A percentile compares a stretch with the other conserved stretches of the same genome.
These are phyloP conservation scores for Podotricha telesiphe DNA, from an alignment of 2,888 invertebrate genomes.

Conservation along the genomic window DNA sequence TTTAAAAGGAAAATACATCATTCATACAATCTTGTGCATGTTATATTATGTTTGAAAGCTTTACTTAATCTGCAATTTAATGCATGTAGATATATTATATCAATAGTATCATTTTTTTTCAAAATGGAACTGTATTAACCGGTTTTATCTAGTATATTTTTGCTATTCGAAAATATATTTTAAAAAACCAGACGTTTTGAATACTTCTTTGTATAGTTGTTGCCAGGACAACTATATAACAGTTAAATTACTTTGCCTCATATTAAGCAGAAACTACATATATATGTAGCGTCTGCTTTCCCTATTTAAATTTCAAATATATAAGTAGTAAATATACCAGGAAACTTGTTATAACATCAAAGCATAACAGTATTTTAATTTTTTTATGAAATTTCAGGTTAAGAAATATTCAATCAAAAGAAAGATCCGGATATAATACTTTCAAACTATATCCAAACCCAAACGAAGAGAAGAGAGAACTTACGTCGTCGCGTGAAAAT, in stretches of 20 bases:
- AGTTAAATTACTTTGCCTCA: too few relatives aligned
- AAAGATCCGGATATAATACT: conserved; percentile 58
- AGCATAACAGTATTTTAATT: not conserved
- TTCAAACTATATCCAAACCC: conserved; percentile 51
- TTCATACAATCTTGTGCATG: conserved; percentile 1
- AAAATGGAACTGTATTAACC: too few relatives aligned
- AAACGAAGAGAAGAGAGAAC: conserved; percentile 54
- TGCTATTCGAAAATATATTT: too few relatives aligned
- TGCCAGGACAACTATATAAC: too few relatives aligned
- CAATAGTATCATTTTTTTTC: not conserved
- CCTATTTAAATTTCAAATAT: too few relatives aligned
- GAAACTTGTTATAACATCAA: too few relatives aligned
- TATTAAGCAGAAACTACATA: too few relatives aligned
- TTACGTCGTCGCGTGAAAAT: conserved; percentile 46
- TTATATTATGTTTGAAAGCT: not conserved
- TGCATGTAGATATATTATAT: not conserved
- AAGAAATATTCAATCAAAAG: conserved; percentile 70
- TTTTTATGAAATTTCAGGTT: conserved; percentile 55
- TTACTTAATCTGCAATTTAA: not conserved
- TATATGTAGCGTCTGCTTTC: too few relatives aligned
- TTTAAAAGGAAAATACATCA: not conserved
- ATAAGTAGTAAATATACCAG: too few relatives aligned
- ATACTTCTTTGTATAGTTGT: too few relatives aligned
- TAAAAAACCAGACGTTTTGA: too few relatives aligned
- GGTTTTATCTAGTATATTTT: too few relatives aligned